A percentile compares a stretch with the other conserved stretches of the same genome.
These are phyloP conservation scores for Listrodromus nycthemerus DNA, from an alignment of 2,888 invertebrate genomes.

Conservation along the genomic window DNA sequence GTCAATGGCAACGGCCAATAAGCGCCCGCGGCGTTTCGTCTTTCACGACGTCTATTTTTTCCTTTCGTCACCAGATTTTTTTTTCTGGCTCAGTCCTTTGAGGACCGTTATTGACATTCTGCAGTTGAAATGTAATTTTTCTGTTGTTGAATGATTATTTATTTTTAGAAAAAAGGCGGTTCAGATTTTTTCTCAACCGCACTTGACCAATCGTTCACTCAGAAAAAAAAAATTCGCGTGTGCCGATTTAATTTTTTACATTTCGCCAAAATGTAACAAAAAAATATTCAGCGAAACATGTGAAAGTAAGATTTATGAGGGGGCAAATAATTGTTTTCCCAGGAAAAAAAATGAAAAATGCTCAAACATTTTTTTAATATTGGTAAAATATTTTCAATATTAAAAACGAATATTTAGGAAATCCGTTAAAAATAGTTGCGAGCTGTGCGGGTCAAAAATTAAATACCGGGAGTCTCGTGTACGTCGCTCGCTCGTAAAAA, in stretches of 20 bases:
- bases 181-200: too few species aligned
- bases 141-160: neutral
- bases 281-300: too few species aligned
- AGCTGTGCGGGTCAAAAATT: neutral
- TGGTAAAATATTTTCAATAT: too few species aligned
- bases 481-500: neutral
- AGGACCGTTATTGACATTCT: neutral
- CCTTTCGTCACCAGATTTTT: neutral
- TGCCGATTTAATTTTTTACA: too few species aligned
- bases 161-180: neutral
- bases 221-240: too few species aligned
- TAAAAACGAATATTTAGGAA: too few species aligned
- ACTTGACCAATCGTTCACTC: too few species aligned
- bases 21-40: neutral
- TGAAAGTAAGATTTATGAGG: too few species aligned
- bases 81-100: neutral
- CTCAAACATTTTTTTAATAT: too few species aligned
- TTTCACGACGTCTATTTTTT: constrained; percentile 3
- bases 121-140: constrained; percentile 5
- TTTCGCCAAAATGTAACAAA: too few species aligned
- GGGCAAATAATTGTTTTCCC: too few species aligned
- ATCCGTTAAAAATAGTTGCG: neutral
- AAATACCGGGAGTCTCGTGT: neutral
- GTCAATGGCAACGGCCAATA: constrained; percentile 18
- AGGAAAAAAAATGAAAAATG: too few species aligned